These are phyloP conservation scores for Nebria salina DNA, from an alignment of 2,888 invertebrate genomes.

Conservation along the genomic window DNA sequence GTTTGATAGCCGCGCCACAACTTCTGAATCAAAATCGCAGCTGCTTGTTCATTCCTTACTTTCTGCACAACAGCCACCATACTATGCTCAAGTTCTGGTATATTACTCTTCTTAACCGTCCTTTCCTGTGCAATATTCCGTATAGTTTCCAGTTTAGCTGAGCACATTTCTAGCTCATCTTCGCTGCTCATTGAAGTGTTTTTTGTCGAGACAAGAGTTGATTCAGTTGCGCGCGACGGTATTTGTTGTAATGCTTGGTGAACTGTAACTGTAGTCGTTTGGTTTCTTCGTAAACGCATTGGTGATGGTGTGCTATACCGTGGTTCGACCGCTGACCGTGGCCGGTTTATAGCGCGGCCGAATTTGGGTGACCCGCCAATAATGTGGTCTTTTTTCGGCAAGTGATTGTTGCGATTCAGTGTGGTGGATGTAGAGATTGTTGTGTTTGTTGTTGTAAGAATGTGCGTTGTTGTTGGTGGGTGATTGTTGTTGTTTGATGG, in stretches of 20 bases:
- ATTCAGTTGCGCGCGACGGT: background rate
- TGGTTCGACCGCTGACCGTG: slow-evolving; percentile 37
- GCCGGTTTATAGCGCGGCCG: slow-evolving; percentile 49
- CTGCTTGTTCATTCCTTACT: slow-evolving; percentile 54
- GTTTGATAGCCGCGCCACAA: slow-evolving; percentile 87
- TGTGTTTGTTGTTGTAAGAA: slow-evolving; percentile 46
- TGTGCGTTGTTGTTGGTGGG: slow-evolving; percentile 20
- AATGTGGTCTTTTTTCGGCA: slow-evolving; percentile 15
- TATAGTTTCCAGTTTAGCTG: slow-evolving; percentile 74
- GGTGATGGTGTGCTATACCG: slow-evolving; percentile 52
- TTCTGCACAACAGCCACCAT: slow-evolving; percentile 58
- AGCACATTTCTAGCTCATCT: slow-evolving; percentile 74
- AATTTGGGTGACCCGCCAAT: slow-evolving; percentile 49
- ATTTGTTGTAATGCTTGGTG: slow-evolving; percentile 49
- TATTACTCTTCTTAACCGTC: slow-evolving; percentile 55
- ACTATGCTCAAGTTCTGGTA: slow-evolving; percentile 50
- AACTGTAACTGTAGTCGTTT: slow-evolving; percentile 49
- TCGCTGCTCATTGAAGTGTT: slow-evolving; percentile 64
- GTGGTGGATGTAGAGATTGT: slow-evolving; percentile 4
- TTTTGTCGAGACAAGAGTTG: slow-evolving; percentile 21
- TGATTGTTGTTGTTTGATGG: slow-evolving; percentile 49
- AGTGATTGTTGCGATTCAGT: slow-evolving; percentile 45
- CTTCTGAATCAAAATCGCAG: slow-evolving; percentile 85
- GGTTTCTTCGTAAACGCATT: slow-evolving; percentile 52
- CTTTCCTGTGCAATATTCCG: slow-evolving; percentile 68